Percentiles rank a stretch among this genome's conserved stretches.
These are phyloP conservation scores for Chalcosyrphus nemorum DNA, from an alignment of 2,888 invertebrate genomes.

Conservation along the genomic window DNA sequence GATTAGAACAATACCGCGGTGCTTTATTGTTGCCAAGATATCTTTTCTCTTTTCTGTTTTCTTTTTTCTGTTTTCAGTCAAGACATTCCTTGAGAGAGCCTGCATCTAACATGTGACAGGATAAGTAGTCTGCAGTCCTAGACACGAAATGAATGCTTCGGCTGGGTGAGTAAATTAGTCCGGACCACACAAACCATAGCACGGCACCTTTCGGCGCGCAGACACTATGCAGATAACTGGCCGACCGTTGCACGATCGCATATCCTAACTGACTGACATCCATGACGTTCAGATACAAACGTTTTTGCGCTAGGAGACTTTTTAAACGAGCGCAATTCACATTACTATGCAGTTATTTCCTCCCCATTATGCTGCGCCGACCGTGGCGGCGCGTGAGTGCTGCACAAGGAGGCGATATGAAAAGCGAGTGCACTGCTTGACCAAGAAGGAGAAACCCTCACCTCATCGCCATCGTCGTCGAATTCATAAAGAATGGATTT, in stretches of 20 bases:
- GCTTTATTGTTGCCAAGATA: conserved; percentile 69
- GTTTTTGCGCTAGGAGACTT: conserved; percentile 68
- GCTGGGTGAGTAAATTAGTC: conserved; percentile 70
- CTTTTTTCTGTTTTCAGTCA: too few relatives aligned
- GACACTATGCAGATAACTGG: conserved; percentile 69
- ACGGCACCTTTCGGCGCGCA: conserved; percentile 67
- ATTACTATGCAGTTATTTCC: conserved; percentile 67
- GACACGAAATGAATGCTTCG: conserved; percentile 69
- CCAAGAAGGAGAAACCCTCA: conserved; percentile 17
- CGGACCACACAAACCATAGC: conserved; percentile 69
- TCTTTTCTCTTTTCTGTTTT: too few relatives aligned
- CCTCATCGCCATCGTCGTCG: conserved; percentile 29
- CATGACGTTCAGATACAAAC: conserved; percentile 72
- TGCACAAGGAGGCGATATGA: conserved; percentile 67
- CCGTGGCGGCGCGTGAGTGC: conserved; percentile 59
- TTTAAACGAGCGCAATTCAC: conserved; percentile 70
- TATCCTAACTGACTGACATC: conserved; percentile 72
- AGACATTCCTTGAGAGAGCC: conserved; percentile 51
- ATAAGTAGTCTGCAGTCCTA: conserved; percentile 70
- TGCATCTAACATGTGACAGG: conserved; percentile 71
- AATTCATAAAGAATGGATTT: conserved; percentile 71
- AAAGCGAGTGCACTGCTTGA: conserved; percentile 62
- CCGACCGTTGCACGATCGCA: conserved; percentile 68
- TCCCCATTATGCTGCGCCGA: neutral
- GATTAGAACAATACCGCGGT: conserved; percentile 72